Evolutionary conservation across 2,113 vertebrate genomes (phyloP), one percentile per base, ranked within the genome.

Genomic region (Nesogale talazaci): DNA sequence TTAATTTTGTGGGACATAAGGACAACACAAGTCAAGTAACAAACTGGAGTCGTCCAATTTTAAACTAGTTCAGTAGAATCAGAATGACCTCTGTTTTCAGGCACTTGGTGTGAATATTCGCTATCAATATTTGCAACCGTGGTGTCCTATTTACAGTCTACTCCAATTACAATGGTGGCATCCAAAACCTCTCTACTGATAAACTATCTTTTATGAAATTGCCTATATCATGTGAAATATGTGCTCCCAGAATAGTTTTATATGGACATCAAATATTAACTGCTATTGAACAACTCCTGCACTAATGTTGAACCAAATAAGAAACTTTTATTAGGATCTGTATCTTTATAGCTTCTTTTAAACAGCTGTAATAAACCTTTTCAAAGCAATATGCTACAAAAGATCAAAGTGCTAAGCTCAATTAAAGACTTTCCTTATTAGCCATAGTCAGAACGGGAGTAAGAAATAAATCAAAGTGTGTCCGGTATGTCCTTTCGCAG

Each of bases 391-490:
- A 81, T 77, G 75, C 85, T 94, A 27, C 40, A 52, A 83, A 89
- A 82, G 90, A 95, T 96, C 94, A 94, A 93, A 96, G 94, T 94
- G 88, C 85, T 72, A 10, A 89, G 90, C 59, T 93, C 91, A 91
- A 93, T 97, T 94, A 96, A 91, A 91, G 88, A 83, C 67, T 2
- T 76, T 94, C 76, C 88, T 96, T 96, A 95, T 93, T 96, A 96
- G 34, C 75, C n/a, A 52, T 22, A 56, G 91, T 85, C 27, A 63
- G 81, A 67, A 87, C 77, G 92, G 75, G 46, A 90, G 42, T 29
- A 25, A 88, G 63, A 65, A 89, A 93, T 89, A 96, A 87, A 92
- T 95, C 92, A 91, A 75, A 59, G 52, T 57, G 65, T 91, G 94
- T 88, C 91, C 31, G 23, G 7, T 86, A 40, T 74, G 89, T 94